These are phyloP conservation scores for Rhea americana DNA, from an alignment of 2,113 vertebrate species.

Conservation along the genomic window DNA sequence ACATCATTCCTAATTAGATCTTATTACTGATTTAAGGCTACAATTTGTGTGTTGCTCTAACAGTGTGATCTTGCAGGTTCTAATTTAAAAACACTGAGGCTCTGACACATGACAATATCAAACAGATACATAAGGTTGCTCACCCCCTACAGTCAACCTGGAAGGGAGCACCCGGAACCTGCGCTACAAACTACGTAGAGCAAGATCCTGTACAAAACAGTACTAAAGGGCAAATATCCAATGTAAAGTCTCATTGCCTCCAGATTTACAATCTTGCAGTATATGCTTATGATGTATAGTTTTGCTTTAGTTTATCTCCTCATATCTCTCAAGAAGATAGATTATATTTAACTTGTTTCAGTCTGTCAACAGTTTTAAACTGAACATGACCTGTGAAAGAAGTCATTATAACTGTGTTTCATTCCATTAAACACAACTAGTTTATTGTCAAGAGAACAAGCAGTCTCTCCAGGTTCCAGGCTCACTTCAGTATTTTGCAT, in stretches of 20 bases:
- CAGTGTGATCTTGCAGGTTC: slow-evolving; percentile 40
- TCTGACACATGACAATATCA: slow-evolving; percentile 38
- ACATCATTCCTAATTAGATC: slow-evolving; percentile 74
- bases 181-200: neutral
- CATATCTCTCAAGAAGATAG: slow-evolving; percentile 51
- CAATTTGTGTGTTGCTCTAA: slow-evolving; percentile 54
- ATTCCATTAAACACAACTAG: slow-evolving; percentile 84
- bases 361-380: slow-evolving; percentile 78
- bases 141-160: neutral
- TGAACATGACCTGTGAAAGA: slow-evolving; percentile 81
- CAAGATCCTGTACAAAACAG: neutral
- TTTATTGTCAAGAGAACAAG: slow-evolving; percentile 81
- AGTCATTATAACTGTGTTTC: slow-evolving; percentile 83
- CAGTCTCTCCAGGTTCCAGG: slow-evolving; percentile 69
- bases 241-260: neutral
- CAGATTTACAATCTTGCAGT: neutral
- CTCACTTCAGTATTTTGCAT: slow-evolving; percentile 79
- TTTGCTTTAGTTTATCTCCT: neutral
- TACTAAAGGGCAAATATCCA: neutral
- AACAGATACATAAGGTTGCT: neutral
- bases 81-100: slow-evolving; percentile 52
- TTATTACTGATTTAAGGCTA: slow-evolving; percentile 70
- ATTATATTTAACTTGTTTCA: slow-evolving; percentile 75
- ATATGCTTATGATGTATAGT: neutral
- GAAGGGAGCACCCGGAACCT: neutral